Conservation (phyloP, 2,113 vertebrate species). For the Chionomys nivalis region DNA sequence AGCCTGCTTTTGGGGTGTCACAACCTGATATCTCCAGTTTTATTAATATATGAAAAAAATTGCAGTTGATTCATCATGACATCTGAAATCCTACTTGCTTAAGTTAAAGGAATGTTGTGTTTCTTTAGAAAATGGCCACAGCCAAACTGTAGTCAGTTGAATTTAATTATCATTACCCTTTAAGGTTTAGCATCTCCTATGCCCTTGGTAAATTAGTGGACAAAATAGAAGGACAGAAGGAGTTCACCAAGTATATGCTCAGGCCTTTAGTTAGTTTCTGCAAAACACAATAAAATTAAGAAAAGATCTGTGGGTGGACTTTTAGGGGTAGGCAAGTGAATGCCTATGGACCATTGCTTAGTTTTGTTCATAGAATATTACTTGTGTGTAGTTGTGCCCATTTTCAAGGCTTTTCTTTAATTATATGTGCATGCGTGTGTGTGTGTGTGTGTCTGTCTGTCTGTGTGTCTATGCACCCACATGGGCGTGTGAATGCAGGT, state of each 20-base stretch:
- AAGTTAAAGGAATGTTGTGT: conserved; percentile 66
- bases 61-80: conserved; percentile 70
- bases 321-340: background rate
- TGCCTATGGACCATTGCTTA: background rate
- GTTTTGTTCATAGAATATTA: conserved; percentile 24
- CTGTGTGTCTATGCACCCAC: no score
- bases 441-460: background rate
- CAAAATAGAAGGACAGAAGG: background rate
- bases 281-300: conserved; percentile 60
- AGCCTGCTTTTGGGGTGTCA: conserved; percentile 46
- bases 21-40: conserved; percentile 44
- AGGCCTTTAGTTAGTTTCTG: conserved; percentile 53
- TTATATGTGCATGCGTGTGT: background rate
- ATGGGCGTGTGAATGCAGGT: background rate
- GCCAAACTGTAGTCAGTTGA: conserved; percentile 75
- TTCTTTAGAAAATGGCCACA: conserved; percentile 76
- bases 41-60: conserved; percentile 58
- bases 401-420: background rate
- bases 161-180: conserved; percentile 72
- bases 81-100: conserved; percentile 69
- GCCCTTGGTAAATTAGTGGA: conserved; percentile 61
- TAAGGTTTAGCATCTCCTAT: conserved; percentile 69
- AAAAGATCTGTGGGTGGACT: conserved; percentile 60
- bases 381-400: no score
- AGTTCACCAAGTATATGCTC: background rate